Evolutionary conservation across 2,113 vertebrate species (phyloP), one percentile per base, ranked within the genome.

Genomic region (Camelus bactrianus): DNA sequence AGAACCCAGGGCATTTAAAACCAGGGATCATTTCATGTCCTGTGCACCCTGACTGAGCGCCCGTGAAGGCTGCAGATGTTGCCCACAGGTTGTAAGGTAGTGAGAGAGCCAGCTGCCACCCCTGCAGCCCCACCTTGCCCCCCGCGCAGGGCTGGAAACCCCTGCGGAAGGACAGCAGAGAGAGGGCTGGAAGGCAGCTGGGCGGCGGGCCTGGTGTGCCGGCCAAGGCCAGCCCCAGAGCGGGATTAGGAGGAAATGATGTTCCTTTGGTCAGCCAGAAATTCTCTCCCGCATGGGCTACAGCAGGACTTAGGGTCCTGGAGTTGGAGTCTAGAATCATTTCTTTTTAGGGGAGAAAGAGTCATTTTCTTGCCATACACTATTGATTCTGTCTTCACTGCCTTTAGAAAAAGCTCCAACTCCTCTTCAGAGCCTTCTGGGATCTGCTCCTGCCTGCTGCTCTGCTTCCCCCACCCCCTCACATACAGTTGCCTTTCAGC

Each of bases 161-260:
- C 28, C 6, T 28, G 12, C 19, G 13, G 64, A 60, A 56, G 38
- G 35, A 5, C 42, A 22, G 35, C 5, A 0, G 6, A n/a, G 17
- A 35, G 35, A 62, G 56, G 9, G 6, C 0, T 62, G 8, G 22
- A 48, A 86, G 5, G 10, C 1, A 38, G n/a, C 38, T 46, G 17
- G 9, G 14, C 3, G 1, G 4, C 24, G 54, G 65, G 30, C 35
- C 17, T 0, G 0, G 14, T 1, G 3, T 28, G 77, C 32, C 30
- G 20, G n/a, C 72, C 50, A 0, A 22, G 35, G 13, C 56, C 14
- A 52, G 8, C 48, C 46, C 26, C 20, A 1, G 19, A 28, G 28
- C 42, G 50, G 26, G 14, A 3, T 17, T 1, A 5, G 6, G 30
- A 13, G 16, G 42, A 86, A 54, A 42, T 60, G 19, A 50, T 4